Evolutionary conservation across 2,113 vertebrate genomes (phyloP).

Genomic region (Platanista minor): DNA sequence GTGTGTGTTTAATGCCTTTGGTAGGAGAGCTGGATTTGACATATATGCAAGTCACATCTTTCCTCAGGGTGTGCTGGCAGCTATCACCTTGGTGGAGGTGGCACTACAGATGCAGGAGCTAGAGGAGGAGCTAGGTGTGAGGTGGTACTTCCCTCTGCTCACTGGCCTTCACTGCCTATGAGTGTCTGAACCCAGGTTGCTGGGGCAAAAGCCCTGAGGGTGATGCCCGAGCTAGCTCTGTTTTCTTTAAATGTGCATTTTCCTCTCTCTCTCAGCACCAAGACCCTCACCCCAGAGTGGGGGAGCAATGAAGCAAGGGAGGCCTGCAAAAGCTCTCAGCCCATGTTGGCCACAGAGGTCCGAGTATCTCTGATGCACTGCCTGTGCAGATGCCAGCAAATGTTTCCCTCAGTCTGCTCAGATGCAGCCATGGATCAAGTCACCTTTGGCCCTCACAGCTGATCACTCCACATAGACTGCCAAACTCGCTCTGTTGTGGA

Average conservation of each 20-base stretch:
- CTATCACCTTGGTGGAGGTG: background rate
- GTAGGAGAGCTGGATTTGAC: background rate
- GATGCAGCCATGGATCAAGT: background rate
- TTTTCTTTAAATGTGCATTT: background rate
- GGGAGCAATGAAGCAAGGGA: background rate
- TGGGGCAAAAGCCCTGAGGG: background rate
- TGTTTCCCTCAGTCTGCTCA: background rate
- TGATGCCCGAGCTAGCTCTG: background rate
- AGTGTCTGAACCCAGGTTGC: background rate
- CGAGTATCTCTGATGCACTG: background rate
- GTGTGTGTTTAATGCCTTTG: background rate
- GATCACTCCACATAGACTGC: background rate
- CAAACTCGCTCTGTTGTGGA: background rate
- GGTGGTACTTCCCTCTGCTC: background rate
- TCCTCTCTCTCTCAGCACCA: background rate
- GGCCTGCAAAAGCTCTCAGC: background rate
- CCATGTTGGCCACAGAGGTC: background rate
- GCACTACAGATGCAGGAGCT: background rate
- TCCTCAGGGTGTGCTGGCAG: background rate
- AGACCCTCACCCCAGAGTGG: background rate
- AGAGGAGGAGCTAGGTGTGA: background rate
- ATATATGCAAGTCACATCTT: background rate
- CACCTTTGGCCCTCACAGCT: background rate
- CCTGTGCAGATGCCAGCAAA: background rate
- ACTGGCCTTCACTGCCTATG: background rate